Percentiles rank a stretch among this genome's conserved stretches.
Conservation (phyloP, 2,113 vertebrate genomes). For the Odontesthes bonariensis region DNA sequence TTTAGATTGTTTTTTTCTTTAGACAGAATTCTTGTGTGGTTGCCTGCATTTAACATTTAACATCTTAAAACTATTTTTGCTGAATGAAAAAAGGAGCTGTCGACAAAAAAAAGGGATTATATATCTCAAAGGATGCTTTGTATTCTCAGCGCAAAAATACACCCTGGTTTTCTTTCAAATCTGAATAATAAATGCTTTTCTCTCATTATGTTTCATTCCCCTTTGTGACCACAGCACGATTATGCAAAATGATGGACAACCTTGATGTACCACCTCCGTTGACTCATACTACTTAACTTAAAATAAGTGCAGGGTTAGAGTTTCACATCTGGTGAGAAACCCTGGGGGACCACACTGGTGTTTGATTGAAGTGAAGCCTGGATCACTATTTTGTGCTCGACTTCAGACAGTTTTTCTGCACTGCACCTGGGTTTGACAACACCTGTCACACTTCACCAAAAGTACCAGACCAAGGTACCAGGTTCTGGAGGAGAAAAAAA, state of each 20-base stretch:
- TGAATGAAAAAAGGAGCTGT: background rate
- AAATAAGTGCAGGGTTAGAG: slow-evolving; percentile 4
- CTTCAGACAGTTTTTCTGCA: slow-evolving; percentile 40
- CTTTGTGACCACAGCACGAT: background rate
- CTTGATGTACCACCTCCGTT: slow-evolving; percentile 5
- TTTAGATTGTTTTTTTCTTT: background rate
- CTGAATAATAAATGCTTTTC: background rate
- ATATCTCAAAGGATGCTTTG: slow-evolving; percentile 15
- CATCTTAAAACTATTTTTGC: slow-evolving; percentile 15
- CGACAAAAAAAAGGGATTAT: background rate
- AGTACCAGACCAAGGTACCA: slow-evolving; percentile 20
- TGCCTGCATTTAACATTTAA: background rate
- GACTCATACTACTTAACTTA: slow-evolving; percentile 25
- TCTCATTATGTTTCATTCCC: background rate
- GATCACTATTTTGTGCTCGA: slow-evolving; percentile 42
- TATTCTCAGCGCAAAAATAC: background rate
- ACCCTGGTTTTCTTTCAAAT: slow-evolving; percentile 3
- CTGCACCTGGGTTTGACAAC: slow-evolving; percentile 61
- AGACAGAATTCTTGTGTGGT: background rate
- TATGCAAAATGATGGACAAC: background rate
- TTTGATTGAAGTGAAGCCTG: slow-evolving; percentile 53
- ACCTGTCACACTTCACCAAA: slow-evolving; percentile 61
- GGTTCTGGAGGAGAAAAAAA: background rate
- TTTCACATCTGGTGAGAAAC: slow-evolving; percentile 56
- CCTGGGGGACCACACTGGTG: slow-evolving; percentile 18